These are phyloP conservation scores for Drosophila aldrichi DNA, from an alignment of 2,888 invertebrate genomes.

Conservation along the genomic window DNA sequence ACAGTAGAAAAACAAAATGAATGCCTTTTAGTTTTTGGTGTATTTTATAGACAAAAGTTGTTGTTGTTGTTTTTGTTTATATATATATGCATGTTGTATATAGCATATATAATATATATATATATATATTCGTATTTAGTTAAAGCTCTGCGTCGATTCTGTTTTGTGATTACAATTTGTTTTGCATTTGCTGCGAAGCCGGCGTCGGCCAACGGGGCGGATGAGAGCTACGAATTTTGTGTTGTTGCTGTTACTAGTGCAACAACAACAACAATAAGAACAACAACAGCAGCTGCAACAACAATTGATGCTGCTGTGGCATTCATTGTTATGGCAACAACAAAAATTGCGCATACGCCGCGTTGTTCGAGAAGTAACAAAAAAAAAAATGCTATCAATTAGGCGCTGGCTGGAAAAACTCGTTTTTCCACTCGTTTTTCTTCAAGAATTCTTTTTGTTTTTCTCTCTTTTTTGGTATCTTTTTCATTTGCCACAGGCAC, in stretches of 20 bases:
- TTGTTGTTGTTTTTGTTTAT: constrained; percentile 13
- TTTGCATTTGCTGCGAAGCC: constrained; percentile 45
- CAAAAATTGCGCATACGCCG: constrained; percentile 53
- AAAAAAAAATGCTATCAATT: constrained; percentile 56
- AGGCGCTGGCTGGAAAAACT: constrained; percentile 65
- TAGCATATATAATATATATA: constrained; percentile 11
- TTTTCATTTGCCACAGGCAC: constrained; percentile 27
- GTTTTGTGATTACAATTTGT: constrained; percentile 63
- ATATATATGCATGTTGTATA: background rate
- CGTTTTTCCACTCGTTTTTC: constrained; percentile 73
- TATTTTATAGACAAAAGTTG: constrained; percentile 47
- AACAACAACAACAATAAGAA: constrained; percentile 3
- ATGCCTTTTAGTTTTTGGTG: constrained; percentile 60
- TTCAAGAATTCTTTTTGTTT: constrained; percentile 63
- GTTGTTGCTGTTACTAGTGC: constrained; percentile 29
- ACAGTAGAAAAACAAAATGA: constrained; percentile 74
- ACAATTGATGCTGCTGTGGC: constrained; percentile 37
- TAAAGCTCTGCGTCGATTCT: constrained; percentile 37
- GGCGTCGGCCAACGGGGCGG: constrained; percentile 64
- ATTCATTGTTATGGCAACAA: constrained; percentile 44
- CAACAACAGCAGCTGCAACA: background rate
- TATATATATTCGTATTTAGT: constrained; percentile 11
- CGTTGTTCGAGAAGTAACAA: constrained; percentile 17
- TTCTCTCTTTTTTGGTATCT: constrained; percentile 32
- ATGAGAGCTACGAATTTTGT: constrained; percentile 57